Evolutionary conservation across 2,113 vertebrate species (phyloP), one percentile per base, ranked within the genome.

Genomic region (Festucalex cinctus): DNA sequence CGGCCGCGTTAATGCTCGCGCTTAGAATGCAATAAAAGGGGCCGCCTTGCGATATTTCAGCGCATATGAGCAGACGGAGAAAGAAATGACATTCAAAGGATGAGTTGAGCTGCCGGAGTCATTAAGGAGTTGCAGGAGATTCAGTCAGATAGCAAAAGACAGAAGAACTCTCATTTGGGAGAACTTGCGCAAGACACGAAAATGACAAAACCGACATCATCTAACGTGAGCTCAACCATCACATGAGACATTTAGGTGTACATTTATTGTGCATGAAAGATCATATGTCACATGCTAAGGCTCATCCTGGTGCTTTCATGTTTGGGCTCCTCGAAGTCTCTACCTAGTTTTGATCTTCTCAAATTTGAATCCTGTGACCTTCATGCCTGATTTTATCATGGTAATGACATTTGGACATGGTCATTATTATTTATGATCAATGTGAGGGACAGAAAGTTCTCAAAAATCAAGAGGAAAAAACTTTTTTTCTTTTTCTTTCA

Each of bases 41-140:
- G 36, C 56, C 20, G 76, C 85, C 74, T 84, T 39, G 26, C 86
- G 84, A 72, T 83, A 79, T 85, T 87, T 88, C 9, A 7, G 69
- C 68, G 63, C 70, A 74, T 80, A 73, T 70, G 63, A 69, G 62
- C 79, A 71, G 80, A 73, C 82, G 49, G 49, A 73, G 78, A 65
- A 63, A 68, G 67, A 60, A 46, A 2, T 85, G 78, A 85, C 73
- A 87, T 85, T 85, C 65, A 85, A 78, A 67, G 44, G 77, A 69
- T 24, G 65, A 48, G 14, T 57, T 51, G 75, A 48, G 14, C 59
- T 51, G 75, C 59, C 53, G 57, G 43, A 68, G 65, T 80, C 78
- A 88, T 87, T 83, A 83, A 80, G 71, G 37, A 83, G 58, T 17
- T 63, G 73, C 46, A 66, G 51, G 68, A 64, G 73, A 75, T 66